Evolutionary conservation across 1,140 invertebrate species (phyloP).

Genomic region (Cotesia chilonis): DNA sequence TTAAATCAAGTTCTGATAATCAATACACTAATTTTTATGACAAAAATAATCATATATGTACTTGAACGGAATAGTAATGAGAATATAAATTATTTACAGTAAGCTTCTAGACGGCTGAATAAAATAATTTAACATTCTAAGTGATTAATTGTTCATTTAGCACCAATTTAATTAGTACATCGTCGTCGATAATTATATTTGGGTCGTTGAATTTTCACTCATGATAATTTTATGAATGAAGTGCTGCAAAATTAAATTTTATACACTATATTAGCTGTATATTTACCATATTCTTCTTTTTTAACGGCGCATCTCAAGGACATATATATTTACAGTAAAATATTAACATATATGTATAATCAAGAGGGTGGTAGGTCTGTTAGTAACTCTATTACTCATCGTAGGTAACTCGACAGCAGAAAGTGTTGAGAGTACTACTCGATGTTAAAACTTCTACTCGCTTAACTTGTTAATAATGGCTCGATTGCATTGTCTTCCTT

Average conservation of each 20-base stretch:
- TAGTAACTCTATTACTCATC: conserved; percentile 36
- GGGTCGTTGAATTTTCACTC: neutral
- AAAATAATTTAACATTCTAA: too few species aligned
- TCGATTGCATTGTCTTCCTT: conserved; percentile 26
- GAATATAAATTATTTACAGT: too few species aligned
- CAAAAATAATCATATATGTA: too few species aligned
- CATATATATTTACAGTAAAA: neutral
- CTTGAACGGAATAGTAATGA: too few species aligned
- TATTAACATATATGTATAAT: neutral
- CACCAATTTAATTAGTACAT: neutral
- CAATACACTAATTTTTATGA: too few species aligned
- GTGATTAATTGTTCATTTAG: too few species aligned
- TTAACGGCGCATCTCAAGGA: conserved; percentile 4
- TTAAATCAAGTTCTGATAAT: too few species aligned
- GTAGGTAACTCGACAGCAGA: conserved; percentile 31
- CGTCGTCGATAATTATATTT: neutral
- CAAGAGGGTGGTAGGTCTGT: conserved; percentile 6
- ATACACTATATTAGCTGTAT: too few species aligned
- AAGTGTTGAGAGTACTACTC: conserved; percentile 29
- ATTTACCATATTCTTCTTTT: too few species aligned
- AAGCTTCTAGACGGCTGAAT: too few species aligned
- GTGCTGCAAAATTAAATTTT: too few species aligned
- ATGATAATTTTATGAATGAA: too few species aligned
- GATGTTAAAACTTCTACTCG: conserved; percentile 32
- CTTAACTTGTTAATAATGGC: conserved; percentile 30